Evolutionary conservation across 2,113 vertebrate species (phyloP).

Genomic region (Pluvianellus socialis): DNA sequence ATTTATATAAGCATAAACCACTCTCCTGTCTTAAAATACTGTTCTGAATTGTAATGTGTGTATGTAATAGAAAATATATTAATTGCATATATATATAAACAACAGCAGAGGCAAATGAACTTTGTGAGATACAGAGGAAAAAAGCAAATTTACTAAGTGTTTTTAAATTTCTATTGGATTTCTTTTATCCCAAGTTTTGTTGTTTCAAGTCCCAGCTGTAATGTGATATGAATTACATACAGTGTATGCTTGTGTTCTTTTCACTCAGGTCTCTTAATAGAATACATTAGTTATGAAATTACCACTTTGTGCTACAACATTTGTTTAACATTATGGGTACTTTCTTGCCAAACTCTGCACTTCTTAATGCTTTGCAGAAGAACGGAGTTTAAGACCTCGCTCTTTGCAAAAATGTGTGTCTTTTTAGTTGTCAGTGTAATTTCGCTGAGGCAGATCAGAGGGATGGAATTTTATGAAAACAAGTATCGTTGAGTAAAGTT

Average conservation of each 20-base stretch:
- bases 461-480: neutral
- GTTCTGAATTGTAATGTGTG: neutral
- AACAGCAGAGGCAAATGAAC: neutral
- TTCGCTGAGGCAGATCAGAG: neutral
- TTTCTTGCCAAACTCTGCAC: neutral
- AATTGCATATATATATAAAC: neutral
- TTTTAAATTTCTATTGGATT: neutral
- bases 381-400: neutral
- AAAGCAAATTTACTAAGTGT: neutral
- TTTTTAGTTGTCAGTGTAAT: neutral
- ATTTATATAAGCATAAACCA: neutral
- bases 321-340: constrained; percentile 14
- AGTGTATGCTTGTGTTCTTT: neutral
- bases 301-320: neutral
- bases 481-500: neutral
- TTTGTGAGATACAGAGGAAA: neutral
- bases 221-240: neutral
- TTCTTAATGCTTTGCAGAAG: constrained; percentile 6
- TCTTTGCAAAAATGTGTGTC: neutral
- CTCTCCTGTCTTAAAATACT: neutral
- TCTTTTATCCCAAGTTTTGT: neutral
- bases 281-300: constrained; percentile 2
- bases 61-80: neutral
- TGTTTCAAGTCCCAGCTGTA: neutral
- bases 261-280: neutral